Evolutionary conservation across 1,140 invertebrate species (phyloP), one percentile per base, ranked within the genome.

Genomic region (Aphelinus certus): DNA sequence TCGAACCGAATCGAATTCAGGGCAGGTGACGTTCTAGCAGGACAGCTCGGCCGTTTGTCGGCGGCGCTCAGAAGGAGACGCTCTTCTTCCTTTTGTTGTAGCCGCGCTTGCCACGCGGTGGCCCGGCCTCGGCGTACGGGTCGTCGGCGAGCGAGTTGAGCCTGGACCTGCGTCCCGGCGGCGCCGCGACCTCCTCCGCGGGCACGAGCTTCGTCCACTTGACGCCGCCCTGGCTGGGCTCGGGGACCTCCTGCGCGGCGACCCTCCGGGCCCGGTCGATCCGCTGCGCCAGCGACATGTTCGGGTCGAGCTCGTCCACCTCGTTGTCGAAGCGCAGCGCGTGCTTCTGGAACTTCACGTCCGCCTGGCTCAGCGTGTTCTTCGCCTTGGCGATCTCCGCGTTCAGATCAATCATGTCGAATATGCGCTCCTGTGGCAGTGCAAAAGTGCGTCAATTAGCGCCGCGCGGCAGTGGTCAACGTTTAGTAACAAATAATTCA

Each of bases 331-430:
- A 88, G 66, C 86, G 87, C 0, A 83, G 78, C 0, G 83, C 84
- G 57, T 88, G 86, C 51, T 81, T 81, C 63, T 83, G 82, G 56
- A 86, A 87, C 6, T 79, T 77, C 0, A 70, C 66, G 5, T 84
- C 86, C 0, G 87, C 85, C 0, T 77, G 82, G 3, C 83, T 83
- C 57, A 88, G 57, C 1, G 84, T 88, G 7, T 10, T 79, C 64
- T 80, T 85, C 7, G 86, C 86, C 46, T 84, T 86, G 61, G 86
- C 83, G 5, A 88, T 88, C 51, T 88, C 87, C 0, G 84, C 83
- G 10, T 83, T 84, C 48, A 88, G 78, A 61, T 88, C 84, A 1
- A 87, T 84, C 80, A 86, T 83, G 26, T 88, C 86, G 62, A 88
- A 88, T 49, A 88, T 79, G 61, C 84, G 84, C 60, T 88, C 86